Evolutionary conservation across 1,140 invertebrate species (phyloP), one percentile per base, ranked within the genome.

Genomic region (Drosophila sp.): DNA sequence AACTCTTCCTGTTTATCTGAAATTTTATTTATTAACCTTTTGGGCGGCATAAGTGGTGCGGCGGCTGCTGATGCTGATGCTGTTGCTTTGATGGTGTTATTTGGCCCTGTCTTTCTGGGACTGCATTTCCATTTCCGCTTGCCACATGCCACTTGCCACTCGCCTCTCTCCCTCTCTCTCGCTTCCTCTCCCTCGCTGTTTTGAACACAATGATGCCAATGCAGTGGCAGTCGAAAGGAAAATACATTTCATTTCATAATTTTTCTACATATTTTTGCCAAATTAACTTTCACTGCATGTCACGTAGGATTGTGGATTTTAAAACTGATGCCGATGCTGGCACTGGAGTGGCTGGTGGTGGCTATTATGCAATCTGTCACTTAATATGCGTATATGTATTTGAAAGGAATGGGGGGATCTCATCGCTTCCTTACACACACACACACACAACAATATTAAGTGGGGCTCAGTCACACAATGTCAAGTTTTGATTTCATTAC

Each of bases 281-380:
- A 86, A 86, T 89, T 86, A 89, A 86, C 83, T 86, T 86, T 86
- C 83, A 86, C 83, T 79, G 63, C 79, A 83, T 76, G 84, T 87
- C 84, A 83, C 72, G 61, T 80, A 80, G 79, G 82, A 84, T 84
- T 76, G 76, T 72, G 73, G 73, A 75, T 70, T 66, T 54, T 67
- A 30, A 65, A 69, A 30, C 41, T 33, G 44, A 41, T 41, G 40
- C 40, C n/a, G 40, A 11, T 41, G 11, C n/a, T 41, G 40, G 3
- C 30, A 30, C 2, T 50, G 44, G 2, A 27, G 44, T 6, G 25
- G 25, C 7, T 50, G 44, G 23, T 40, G 50, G 17, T 47, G 72
- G 41, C 57, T 66, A 56, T 78, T 78, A 71, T 77, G 68, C 54
- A 78, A 78, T 71, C 61, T 77, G 75, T 71, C 75, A 78, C 58